phyloP scores from a whole-genome alignment of 2,113 vertebrate species.

The Laterallus jamaicensis region DNA sequence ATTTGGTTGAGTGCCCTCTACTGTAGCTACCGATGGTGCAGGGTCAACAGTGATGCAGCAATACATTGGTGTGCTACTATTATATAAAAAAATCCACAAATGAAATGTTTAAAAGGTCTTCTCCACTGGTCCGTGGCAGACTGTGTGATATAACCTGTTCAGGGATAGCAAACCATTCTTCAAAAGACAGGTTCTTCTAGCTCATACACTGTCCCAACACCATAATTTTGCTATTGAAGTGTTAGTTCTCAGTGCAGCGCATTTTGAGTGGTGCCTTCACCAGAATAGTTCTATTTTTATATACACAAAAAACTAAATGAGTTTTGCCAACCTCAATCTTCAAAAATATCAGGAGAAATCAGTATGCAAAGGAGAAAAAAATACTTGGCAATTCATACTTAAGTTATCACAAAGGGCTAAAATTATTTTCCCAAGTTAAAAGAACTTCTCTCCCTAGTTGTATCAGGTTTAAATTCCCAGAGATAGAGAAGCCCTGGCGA shows the following conservation, averaged over 20 bases:
- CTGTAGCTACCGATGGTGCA: no score
- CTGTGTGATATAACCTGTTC: background rate
- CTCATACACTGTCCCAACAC: background rate
- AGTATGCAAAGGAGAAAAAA: background rate
- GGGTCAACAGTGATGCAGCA: background rate
- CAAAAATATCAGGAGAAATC: background rate
- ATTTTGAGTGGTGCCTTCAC: background rate
- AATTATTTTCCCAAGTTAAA: background rate
- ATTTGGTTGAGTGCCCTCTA: background rate
- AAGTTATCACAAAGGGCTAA: background rate
- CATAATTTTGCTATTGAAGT: background rate
- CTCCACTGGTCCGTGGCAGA: background rate
- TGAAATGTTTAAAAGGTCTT: background rate
- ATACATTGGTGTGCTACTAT: background rate
- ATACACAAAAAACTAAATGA: background rate
- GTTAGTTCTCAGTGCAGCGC: background rate
- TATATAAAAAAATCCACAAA: background rate
- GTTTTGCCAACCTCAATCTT: background rate
- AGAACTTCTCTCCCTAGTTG: background rate
- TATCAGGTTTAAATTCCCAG: background rate
- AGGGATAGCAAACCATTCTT: background rate
- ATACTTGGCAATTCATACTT: background rate
- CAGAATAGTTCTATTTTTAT: background rate
- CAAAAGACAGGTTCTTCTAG: background rate
- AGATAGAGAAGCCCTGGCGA: background rate